phyloP scores from a whole-genome alignment of 2,888 invertebrate species.

The Drosophila tanythrix region DNA sequence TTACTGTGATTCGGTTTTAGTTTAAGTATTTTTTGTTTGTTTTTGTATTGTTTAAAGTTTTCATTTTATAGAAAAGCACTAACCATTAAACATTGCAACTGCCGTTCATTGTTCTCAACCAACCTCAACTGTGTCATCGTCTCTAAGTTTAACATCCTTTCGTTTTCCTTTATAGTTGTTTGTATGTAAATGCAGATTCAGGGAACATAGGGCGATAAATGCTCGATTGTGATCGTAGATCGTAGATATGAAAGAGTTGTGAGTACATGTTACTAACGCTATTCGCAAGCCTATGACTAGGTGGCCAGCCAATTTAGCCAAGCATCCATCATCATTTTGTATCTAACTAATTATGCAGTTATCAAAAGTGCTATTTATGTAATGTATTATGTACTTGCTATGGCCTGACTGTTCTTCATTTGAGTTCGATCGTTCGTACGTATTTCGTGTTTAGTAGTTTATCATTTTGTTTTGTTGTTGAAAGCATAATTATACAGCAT shows the following conservation, averaged over 20 bases:
- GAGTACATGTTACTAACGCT: constrained; percentile 45
- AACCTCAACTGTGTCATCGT: constrained; percentile 9
- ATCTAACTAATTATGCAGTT: constrained; percentile 59
- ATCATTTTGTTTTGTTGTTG: constrained; percentile 18
- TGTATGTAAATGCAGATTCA: constrained; percentile 48
- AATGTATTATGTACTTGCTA: constrained; percentile 40
- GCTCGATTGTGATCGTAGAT: constrained; percentile 79
- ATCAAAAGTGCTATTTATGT: constrained; percentile 24
- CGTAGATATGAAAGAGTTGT: constrained; percentile 75
- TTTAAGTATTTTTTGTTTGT: constrained; percentile 30
- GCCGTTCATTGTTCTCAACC: constrained; percentile 54
- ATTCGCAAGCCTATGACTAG: constrained; percentile 74
- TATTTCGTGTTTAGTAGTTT: constrained; percentile 69
- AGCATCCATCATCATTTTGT: constrained; percentile 31
- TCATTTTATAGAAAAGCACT: constrained; percentile 77
- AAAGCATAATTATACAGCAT: constrained; percentile 67
- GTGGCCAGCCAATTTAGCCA: constrained; percentile 50
- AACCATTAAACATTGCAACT: constrained; percentile 82
- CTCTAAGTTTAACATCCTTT: constrained; percentile 1
- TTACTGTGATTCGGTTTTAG: constrained; percentile 52
- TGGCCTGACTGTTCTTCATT: constrained; percentile 53
- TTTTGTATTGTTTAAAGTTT: constrained; percentile 24
- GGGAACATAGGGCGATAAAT: constrained; percentile 60
- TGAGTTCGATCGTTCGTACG: constrained; percentile 62
- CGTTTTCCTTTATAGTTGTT: constrained; percentile 4